These are phyloP conservation scores for Amia ocellicauda DNA, from an alignment of 2,113 vertebrate genomes.

Conservation along the genomic window DNA sequence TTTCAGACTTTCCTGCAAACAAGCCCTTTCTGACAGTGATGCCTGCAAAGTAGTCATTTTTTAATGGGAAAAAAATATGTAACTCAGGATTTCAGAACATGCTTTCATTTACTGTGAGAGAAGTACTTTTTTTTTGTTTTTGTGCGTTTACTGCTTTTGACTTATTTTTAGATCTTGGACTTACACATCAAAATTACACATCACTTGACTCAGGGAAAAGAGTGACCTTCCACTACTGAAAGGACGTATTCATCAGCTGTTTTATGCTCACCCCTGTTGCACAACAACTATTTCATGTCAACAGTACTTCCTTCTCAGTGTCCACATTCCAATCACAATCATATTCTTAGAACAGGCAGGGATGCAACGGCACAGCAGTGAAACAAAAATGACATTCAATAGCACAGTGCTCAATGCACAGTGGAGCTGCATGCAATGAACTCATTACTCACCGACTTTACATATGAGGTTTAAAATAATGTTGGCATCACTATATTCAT, in stretches of 20 bases:
- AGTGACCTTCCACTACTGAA: conserved; percentile 13
- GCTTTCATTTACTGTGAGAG: too few species aligned
- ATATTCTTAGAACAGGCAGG: conserved; percentile 14
- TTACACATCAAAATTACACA: neutral
- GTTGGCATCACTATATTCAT: conserved; percentile 27
- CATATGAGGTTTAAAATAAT: conserved; percentile 30
- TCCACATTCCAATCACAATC: conserved; percentile 15
- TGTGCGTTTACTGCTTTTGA: too few species aligned
- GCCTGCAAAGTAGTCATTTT: too few species aligned
- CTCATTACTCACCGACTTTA: conserved; percentile 16
- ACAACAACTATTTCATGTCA: conserved; percentile 17
- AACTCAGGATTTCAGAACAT: too few species aligned
- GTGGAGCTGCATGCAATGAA: conserved; percentile 19
- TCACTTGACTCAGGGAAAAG: conserved; percentile 1
- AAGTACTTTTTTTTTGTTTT: too few species aligned
- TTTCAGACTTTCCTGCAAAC: too few species aligned
- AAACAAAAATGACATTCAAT: conserved; percentile 30
- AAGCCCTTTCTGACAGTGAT: too few species aligned
- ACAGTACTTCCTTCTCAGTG: conserved; percentile 22
- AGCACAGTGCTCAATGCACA: neutral
- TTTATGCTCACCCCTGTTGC: neutral
- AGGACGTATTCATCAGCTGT: conserved; percentile 4
- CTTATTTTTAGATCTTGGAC: neutral
- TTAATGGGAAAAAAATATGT: too few species aligned
- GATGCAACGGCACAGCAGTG: neutral